Percentiles rank a stretch among this genome's conserved stretches.
Evolutionary conservation across 2,113 vertebrate species (phyloP).

Genomic region (Brachionichthys hirsutus): DNA sequence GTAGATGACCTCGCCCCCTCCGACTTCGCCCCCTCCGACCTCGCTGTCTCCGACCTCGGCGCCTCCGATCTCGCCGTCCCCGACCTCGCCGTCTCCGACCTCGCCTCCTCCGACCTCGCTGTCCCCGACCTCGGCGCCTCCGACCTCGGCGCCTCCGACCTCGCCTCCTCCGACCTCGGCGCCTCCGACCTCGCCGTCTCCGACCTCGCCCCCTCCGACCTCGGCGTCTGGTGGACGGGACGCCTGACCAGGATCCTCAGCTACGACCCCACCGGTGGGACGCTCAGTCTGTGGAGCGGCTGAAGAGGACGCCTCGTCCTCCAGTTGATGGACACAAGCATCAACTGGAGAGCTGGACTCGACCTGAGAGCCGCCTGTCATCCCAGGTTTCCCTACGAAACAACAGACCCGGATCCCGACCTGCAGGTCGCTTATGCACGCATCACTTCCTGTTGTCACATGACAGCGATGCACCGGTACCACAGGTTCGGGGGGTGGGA

Average conservation of each 20-base stretch:
- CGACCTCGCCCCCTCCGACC: background rate
- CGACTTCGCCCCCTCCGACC: no score
- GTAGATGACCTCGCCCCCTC: slow-evolving; percentile 26
- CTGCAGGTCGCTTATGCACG: no score
- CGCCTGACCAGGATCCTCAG: background rate
- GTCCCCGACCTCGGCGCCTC: background rate
- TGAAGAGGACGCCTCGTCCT: background rate
- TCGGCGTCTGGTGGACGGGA: background rate
- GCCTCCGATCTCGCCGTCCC: background rate
- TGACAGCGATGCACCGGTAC: no score
- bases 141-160: background rate
- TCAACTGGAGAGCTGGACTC: background rate
- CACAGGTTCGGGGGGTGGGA: no score
- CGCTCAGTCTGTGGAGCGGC: background rate
- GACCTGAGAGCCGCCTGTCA: background rate
- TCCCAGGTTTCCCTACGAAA: slow-evolving; percentile 3
- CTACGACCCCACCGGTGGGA: background rate
- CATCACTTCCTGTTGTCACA: no score
- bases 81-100: background rate
- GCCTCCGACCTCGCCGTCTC: background rate
- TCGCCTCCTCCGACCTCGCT: no score
- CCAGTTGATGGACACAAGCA: background rate
- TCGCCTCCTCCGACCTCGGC: background rate
- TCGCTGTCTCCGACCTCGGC: background rate
- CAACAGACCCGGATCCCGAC: background rate